Evolutionary conservation across 2,888 invertebrate genomes (phyloP), one percentile per base, ranked within the genome.

Genomic region (Morpho achilles): DNA sequence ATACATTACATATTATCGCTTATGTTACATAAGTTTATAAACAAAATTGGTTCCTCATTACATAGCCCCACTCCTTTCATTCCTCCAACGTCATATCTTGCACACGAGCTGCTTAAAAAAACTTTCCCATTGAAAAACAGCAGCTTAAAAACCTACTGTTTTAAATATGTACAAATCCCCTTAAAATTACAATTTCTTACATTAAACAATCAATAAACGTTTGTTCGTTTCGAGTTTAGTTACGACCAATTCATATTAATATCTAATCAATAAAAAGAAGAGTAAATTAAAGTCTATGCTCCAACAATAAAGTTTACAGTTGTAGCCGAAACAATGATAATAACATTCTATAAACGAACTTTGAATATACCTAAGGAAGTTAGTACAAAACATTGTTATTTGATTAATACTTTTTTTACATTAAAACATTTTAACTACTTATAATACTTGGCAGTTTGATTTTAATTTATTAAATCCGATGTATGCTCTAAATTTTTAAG

Each of bases 401-500:
- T 75, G 76, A 75, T 68, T 73, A 75, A 76, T 81, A 79, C 76
- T 32, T 32, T 32, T 69, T 78, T 78, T 81, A 84, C 75, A 84
- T 82, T 82, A 80, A 84, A 83, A 84, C 79, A 77, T 82, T 81
- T 86, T 85, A 83, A 77, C 81, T 85, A 86, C 82, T 84, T 87
- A 87, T 68, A 72, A 76, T 85, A 85, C 79, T 77, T 87, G 89
- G 88, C 89, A 88, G 89, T 88, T 84, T 84, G 83, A 82, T 80
- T 82, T 80, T 75, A 79, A 78, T 70, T 71, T 80, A 81, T 80
- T 76, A 79, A 80, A 80, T 79, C 79, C 76, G 80, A 77, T 79
- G 66, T 75, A 66, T 68, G 64, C 61, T 60, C 68, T 71, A 80
- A 76, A 76, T 77, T 70, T 82, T 75, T 75, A 77, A 73, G 71